Conservation (phyloP, 2,113 vertebrate genomes). For the Trogon melanurus region DNA sequence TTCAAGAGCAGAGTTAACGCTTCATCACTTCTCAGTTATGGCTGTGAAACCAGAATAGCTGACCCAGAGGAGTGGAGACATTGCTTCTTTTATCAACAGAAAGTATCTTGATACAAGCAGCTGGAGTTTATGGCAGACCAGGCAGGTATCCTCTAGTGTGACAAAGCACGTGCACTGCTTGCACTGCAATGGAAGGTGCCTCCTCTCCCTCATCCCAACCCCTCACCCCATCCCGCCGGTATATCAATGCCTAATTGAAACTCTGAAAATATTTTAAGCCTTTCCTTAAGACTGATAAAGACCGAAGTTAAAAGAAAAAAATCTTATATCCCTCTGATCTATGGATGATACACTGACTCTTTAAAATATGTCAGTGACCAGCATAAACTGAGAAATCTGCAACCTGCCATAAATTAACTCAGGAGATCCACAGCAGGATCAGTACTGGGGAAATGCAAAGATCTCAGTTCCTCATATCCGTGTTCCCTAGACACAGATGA, state of each 20-base stretch:
- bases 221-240: rapidly evolving
- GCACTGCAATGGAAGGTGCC: neutral
- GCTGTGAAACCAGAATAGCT: neutral
- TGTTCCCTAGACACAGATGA: neutral
- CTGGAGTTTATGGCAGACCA: neutral
- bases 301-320: neutral
- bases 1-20: neutral
- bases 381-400: neutral
- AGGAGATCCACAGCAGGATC: neutral
- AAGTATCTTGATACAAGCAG: neutral
- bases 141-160: neutral
- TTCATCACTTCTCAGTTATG: neutral
- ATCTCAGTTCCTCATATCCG: neutral
- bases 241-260: neutral
- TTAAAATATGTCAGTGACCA: neutral
- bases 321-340: neutral
- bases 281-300: neutral
- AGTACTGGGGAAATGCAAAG: neutral
- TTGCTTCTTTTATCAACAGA: neutral
- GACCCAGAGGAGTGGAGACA: neutral
- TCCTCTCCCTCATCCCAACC: too few relatives aligned
- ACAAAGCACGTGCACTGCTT: neutral
- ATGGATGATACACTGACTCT: neutral
- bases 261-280: neutral
- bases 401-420: neutral